Conservation (phyloP, 2,888 invertebrate species). For the Papilio protenor region DNA sequence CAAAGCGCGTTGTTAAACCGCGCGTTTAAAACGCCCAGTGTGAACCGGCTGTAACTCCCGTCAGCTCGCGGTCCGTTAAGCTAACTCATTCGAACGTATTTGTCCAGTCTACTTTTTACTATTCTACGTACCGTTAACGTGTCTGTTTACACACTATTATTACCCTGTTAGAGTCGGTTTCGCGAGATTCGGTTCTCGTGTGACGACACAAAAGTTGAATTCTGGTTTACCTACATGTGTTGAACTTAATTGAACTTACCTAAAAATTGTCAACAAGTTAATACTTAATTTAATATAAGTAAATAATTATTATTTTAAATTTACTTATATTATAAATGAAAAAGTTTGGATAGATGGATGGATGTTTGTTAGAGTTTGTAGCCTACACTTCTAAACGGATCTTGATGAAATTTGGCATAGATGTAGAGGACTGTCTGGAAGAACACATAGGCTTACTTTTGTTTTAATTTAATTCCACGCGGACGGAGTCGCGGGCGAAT, state of each 20-base stretch:
- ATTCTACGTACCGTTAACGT: conserved; percentile 74
- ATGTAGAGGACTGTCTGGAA: too few species aligned
- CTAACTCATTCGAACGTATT: conserved; percentile 79
- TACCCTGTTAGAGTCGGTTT: conserved; percentile 62
- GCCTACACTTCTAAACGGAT: too few species aligned
- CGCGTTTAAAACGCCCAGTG: conserved; percentile 3
- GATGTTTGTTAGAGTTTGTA: too few species aligned
- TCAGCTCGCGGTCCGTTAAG: conserved; percentile 70
- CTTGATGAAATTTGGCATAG: too few species aligned
- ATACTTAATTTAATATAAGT: background rate
- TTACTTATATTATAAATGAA: too few species aligned
- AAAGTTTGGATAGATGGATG: too few species aligned
- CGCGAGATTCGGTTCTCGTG: conserved; percentile 45
- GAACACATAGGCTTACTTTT: too few species aligned
- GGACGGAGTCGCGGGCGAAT: too few species aligned
- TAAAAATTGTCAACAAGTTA: background rate
- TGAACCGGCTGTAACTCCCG: conserved; percentile 44
- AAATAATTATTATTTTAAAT: too few species aligned
- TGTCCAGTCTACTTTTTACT: conserved; percentile 82
- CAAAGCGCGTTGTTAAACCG: background rate
- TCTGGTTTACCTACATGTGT: background rate
- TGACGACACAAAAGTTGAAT: conserved; percentile 17
- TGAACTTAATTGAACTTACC: background rate
- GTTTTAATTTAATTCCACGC: too few species aligned
- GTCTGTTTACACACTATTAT: conserved; percentile 76